Evolutionary conservation across 2,797 vertebrate genomes (phyloP).

Genomic region (Tamandua tetradactyla): DNA sequence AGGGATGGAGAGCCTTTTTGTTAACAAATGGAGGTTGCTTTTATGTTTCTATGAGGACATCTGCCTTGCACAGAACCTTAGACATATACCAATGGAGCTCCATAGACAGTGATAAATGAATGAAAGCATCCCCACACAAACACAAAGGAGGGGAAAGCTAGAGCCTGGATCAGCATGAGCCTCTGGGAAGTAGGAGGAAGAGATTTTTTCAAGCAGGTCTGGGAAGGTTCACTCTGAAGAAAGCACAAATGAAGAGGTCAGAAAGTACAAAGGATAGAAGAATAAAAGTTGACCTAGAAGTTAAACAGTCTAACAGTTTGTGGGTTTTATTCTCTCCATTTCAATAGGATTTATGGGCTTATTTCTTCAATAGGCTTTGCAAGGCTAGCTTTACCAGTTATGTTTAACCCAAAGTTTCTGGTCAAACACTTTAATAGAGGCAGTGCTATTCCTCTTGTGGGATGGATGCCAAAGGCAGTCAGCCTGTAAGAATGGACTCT

Average conservation of each 20-base stretch:
- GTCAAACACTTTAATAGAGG: neutral
- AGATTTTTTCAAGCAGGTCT: neutral
- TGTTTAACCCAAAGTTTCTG: neutral
- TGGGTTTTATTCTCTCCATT: neutral
- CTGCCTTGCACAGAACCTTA: neutral
- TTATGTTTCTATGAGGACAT: neutral
- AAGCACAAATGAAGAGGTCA: neutral
- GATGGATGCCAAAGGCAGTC: neutral
- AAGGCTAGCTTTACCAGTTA: neutral
- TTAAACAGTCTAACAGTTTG: neutral
- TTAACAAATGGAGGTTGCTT: neutral
- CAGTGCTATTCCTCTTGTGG: rapidly evolving
- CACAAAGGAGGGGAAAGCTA: neutral
- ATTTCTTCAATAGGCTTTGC: too few species aligned
- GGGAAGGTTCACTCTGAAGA: neutral
- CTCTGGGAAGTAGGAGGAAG: neutral
- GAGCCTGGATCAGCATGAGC: neutral
- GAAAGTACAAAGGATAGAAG: neutral
- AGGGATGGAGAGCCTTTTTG: neutral
- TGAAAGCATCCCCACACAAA: neutral
- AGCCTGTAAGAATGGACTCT: neutral
- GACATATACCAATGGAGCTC: neutral
- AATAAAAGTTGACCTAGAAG: neutral
- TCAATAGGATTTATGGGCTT: neutral
- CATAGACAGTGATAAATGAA: neutral